phyloP scores from a whole-genome alignment of 1,140 invertebrate genomes.

The Pygmarrhopalites habei region DNA sequence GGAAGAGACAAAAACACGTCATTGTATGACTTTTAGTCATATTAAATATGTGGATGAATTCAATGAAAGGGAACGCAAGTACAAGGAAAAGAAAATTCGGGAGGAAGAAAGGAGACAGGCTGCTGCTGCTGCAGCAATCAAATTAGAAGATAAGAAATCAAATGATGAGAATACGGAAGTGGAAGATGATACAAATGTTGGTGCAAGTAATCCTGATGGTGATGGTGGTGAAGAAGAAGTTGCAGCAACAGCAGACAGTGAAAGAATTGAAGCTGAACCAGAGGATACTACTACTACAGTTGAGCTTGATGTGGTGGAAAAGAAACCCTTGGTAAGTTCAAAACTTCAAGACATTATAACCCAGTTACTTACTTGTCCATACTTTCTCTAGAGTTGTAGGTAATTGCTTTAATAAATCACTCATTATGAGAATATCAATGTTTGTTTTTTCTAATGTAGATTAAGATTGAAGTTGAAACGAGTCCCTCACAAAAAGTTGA shows the following conservation, averaged over 20 bases:
- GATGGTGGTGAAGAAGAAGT: background rate
- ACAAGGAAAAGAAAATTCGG: slow-evolving; percentile 21
- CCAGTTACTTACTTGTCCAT: no score
- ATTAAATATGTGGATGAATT: slow-evolving; percentile 30
- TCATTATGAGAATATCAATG: no score
- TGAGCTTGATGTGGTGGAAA: background rate
- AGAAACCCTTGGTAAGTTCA: no score
- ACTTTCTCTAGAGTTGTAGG: no score
- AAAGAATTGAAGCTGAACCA: background rate
- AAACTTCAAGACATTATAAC: no score
- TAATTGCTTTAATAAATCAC: no score
- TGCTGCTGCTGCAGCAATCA: background rate
- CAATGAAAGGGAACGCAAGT: slow-evolving; percentile 13
- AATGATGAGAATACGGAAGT: background rate
- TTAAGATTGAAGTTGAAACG: background rate
- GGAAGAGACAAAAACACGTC: slow-evolving; percentile 21
- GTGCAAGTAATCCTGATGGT: background rate
- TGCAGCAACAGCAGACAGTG: background rate
- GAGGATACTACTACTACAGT: slow-evolving; percentile 3
- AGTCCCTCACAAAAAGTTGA: background rate
- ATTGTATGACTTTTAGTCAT: slow-evolving; percentile 35
- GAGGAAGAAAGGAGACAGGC: slow-evolving; percentile 6
- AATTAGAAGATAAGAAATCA: slow-evolving; percentile 4
- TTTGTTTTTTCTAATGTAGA: no score
- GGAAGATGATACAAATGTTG: background rate